Percentiles rank a stretch among this genome's conserved stretches.
Conservation (phyloP, 2,888 invertebrate species). For the Epinotia nisella region DNA sequence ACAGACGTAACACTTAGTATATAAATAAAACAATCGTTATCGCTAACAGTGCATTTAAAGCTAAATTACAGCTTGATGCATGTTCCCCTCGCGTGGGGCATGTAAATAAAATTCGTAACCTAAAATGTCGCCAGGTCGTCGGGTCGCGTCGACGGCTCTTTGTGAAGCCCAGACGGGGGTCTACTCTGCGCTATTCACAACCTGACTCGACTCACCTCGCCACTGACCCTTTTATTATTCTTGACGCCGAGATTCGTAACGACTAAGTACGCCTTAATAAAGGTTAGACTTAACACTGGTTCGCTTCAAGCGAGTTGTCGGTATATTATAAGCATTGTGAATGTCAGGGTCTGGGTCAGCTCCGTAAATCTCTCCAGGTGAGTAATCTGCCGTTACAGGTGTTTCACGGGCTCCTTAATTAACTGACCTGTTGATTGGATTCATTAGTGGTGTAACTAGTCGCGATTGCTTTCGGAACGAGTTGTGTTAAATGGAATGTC, state of each 20-base stretch:
- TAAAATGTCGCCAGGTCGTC: conserved; percentile 53
- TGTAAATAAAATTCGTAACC: conserved; percentile 45
- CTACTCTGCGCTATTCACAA: conserved; percentile 45
- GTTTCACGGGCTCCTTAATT: conserved; percentile 41
- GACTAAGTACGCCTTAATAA: background rate
- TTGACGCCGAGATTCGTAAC: background rate
- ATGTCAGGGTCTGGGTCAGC: conserved; percentile 24
- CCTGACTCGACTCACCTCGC: background rate
- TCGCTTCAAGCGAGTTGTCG: background rate
- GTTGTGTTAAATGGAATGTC: background rate
- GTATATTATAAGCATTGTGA: background rate
- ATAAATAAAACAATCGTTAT: conserved; percentile 15
- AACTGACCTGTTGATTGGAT: conserved; percentile 40
- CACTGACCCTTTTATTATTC: background rate
- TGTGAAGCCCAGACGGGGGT: conserved; percentile 66
- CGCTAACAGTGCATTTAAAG: conserved; percentile 25
- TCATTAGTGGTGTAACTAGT: conserved; percentile 27
- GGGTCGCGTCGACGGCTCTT: conserved; percentile 69
- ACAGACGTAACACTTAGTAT: too few relatives aligned
- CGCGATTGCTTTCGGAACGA: conserved; percentile 14
- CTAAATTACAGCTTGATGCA: conserved; percentile 28
- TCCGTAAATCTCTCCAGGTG: conserved; percentile 47
- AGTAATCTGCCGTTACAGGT: conserved; percentile 46
- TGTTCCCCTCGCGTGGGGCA: conserved; percentile 36
- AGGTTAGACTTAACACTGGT: background rate